phyloP scores from a whole-genome alignment of 2,888 invertebrate genomes.

The Pristionchus fissidentatus region DNA sequence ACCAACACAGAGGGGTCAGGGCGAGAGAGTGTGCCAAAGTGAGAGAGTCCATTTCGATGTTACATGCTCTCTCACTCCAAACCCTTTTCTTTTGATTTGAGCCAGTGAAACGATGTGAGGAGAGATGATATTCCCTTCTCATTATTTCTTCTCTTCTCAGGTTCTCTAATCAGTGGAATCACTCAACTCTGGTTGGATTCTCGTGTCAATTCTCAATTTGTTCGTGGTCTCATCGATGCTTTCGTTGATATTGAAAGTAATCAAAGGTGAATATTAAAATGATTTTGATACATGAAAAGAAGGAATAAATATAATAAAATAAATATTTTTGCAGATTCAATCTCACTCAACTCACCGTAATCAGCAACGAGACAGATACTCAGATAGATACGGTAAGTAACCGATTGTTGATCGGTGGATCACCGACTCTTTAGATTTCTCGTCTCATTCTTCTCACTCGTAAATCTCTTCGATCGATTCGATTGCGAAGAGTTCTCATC shows the following conservation, averaged over 20 bases:
- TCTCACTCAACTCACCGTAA: slow-evolving; percentile 8
- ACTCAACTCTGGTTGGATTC: slow-evolving; percentile 40
- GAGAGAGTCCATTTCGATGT: no score
- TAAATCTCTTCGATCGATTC: background rate
- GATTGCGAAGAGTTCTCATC: background rate
- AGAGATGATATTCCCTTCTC: background rate
- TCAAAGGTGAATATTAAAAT: background rate
- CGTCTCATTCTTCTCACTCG: slow-evolving; percentile 36
- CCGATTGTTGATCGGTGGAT: background rate
- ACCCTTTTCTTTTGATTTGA: no score
- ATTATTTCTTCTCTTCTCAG: background rate
- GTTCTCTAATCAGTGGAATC: background rate
- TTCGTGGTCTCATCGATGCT: slow-evolving; percentile 15
- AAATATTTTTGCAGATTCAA: background rate
- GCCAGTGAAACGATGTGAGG: no score
- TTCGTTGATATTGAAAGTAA: background rate
- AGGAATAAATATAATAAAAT: background rate
- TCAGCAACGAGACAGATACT: background rate
- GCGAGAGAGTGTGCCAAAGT: no score
- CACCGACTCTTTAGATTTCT: background rate
- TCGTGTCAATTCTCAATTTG: slow-evolving; percentile 6
- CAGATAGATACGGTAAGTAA: background rate
- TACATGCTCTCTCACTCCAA: no score
- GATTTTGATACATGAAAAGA: background rate
- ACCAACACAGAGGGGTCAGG: no score